Base-by-base conservation (phyloP, 2,888 invertebrate species). In the Argyresthia albistria region DNA sequence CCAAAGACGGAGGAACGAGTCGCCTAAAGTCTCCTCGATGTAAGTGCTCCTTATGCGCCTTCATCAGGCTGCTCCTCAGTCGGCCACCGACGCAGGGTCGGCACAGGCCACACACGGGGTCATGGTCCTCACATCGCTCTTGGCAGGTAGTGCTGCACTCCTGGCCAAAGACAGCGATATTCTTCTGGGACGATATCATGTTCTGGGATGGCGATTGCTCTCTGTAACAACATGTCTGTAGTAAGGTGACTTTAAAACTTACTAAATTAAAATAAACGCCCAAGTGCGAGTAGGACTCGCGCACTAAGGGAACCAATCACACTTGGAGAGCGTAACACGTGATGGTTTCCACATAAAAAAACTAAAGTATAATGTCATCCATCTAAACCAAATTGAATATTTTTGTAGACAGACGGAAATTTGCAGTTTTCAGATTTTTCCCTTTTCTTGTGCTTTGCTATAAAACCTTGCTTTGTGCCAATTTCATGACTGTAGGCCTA, bases 11-110 rank as follows among this genome's bases (percentile, higher is more conserved):
- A 0, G 98, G 98, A 65, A 95, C 92, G 35, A 98, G 88, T 61
- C 98, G 89, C 65, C 92, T 91, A 73, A 93, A 97, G 60, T 94
- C 93, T 54, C 93, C 92, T 62, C 91, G 90, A 69, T 95, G 93
- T 15, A 94, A 74, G 70, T 96, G 95, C 69, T 99, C 98, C 51
- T 89, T 81, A 66, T 94, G 94, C 0, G 97, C 93, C 57, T 87
- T 80, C 50, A 91, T 83, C 9, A 98, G 72, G 53, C 86, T 88
- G 11, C 76, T 68, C 58, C 88, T 88, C 42, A 92, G 83, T 37
- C 89, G 89, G 1, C 80, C 67, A 1, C 89, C 90, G 43, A 96
- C 80, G 67, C 98, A 98, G 0, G 91, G 91, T 58, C 89, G 89
- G 71, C 98, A 98, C 0, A 97, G 75, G 50, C 90, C 89, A 68